These are phyloP conservation scores for Meloidogyne exigua DNA, from an alignment of 1,140 invertebrate species.

Conservation along the genomic window DNA sequence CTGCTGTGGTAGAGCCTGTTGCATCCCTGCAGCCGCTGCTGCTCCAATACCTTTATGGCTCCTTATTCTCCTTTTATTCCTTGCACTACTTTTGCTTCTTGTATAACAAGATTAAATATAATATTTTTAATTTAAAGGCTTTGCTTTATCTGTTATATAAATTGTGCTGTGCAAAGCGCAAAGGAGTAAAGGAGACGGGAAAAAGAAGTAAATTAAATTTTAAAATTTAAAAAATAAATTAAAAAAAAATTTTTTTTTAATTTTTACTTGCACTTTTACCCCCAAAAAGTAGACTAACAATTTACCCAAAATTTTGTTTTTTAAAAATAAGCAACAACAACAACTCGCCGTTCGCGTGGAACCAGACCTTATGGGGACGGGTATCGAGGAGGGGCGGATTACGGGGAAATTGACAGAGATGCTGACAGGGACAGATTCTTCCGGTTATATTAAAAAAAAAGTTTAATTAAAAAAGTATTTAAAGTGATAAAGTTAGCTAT, in stretches of 20 bases:
- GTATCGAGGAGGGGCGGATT: conserved; percentile 36
- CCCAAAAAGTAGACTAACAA: neutral
- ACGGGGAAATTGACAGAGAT: conserved; percentile 47
- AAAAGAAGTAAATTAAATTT: conserved; percentile 46
- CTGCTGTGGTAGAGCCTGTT: conserved; percentile 51
- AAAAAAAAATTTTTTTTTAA: neutral
- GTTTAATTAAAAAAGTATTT: conserved; percentile 1
- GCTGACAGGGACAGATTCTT: conserved; percentile 42
- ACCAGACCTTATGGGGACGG: neutral
- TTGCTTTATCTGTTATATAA: conserved; percentile 46
- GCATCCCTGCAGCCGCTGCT: conserved; percentile 37
- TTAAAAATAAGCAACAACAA: neutral
- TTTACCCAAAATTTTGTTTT: neutral
- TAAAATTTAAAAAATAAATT: neutral
- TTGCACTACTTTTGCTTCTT: neutral
- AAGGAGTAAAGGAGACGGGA: conserved; percentile 48
- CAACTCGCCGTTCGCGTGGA: neutral
- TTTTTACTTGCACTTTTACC: conserved; percentile 7
- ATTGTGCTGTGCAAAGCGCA: conserved; percentile 47
- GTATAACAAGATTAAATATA: conserved; percentile 45
- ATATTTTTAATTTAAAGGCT: conserved; percentile 40
- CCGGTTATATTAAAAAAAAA: neutral
- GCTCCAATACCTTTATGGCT: conserved; percentile 31
- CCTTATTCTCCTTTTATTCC: neutral
- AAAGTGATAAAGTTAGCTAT: conserved; percentile 30